Percentiles rank a stretch among this genome's conserved stretches.
phyloP scores from a whole-genome alignment of 1,140 invertebrate genomes.

The Nephila pilipes region DNA sequence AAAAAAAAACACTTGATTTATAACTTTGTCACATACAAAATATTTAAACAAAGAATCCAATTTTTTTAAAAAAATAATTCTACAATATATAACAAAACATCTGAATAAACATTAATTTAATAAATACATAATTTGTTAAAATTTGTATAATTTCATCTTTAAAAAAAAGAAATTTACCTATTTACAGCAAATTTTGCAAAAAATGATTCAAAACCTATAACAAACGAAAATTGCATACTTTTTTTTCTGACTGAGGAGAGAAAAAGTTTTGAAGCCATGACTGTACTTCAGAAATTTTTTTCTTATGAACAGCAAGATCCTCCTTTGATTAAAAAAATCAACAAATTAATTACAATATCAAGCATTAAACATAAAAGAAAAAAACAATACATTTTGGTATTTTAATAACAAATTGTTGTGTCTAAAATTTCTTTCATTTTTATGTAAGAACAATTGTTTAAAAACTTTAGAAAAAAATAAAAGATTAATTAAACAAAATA shows the following conservation, averaged over 20 bases:
- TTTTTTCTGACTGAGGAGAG: not conserved
- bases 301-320: conserved; percentile 49
- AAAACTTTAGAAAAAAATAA: not conserved
- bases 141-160: too few relatives aligned
- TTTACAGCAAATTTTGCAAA: not conserved
- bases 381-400: not conserved
- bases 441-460: too few relatives aligned
- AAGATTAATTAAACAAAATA: too few relatives aligned
- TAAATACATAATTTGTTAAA: not conserved
- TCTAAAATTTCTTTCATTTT: too few relatives aligned
- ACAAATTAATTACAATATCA: not conserved
- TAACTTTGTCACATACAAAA: too few relatives aligned
- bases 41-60: not conserved
- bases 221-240: not conserved
- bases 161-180: not conserved
- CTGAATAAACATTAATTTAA: not conserved
- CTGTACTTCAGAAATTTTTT: conserved; percentile 55
- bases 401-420: not conserved
- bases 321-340: not conserved
- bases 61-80: not conserved
- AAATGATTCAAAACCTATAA: not conserved
- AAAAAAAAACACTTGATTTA: too few relatives aligned
- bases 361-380: too few relatives aligned
- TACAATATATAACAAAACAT: too few relatives aligned
- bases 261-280: conserved; percentile 56